Conservation (phyloP, 2,888 invertebrate genomes). For the Cremastinae sp. region DNA sequence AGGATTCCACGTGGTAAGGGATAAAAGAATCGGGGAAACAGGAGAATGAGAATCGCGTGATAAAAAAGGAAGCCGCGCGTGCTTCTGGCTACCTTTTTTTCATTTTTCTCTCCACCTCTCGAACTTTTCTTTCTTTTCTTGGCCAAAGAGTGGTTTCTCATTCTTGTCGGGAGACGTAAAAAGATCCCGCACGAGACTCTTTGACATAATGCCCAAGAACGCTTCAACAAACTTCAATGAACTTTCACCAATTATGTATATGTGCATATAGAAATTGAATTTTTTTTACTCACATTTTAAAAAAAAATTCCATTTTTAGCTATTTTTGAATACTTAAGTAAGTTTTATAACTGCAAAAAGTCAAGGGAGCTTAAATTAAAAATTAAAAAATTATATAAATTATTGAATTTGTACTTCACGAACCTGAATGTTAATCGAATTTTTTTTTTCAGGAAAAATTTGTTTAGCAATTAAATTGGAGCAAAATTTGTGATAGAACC, state of each 20-base stretch:
- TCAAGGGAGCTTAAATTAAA: too few relatives aligned
- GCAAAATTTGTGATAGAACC: too few relatives aligned
- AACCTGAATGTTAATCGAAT: too few relatives aligned
- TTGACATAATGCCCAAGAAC: constrained; percentile 32
- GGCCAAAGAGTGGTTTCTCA: constrained; percentile 28
- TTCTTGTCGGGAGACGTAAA: constrained; percentile 15
- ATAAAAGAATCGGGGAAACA: constrained; percentile 39
- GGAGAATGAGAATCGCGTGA: constrained; percentile 36
- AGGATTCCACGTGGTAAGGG: constrained; percentile 46
- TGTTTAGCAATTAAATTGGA: too few relatives aligned
- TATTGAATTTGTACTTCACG: too few relatives aligned
- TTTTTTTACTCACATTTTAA: not conserved
- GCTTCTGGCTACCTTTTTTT: constrained; percentile 26
- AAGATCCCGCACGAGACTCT: constrained; percentile 19
- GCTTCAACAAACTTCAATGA: constrained; percentile 36
- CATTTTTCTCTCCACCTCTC: not conserved
- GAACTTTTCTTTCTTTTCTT: constrained; percentile 37
- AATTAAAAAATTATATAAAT: too few relatives aligned
- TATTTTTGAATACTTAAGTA: not conserved
- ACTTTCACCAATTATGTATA: constrained; percentile 47
- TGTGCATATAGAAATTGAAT: constrained; percentile 13
- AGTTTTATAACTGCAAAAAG: too few relatives aligned
- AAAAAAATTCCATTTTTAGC: not conserved
- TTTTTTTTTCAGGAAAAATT: too few relatives aligned
- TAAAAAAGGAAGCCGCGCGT: constrained; percentile 51